Conservation (phyloP, 2,113 vertebrate genomes). For the Pteruthius melanotis region DNA sequence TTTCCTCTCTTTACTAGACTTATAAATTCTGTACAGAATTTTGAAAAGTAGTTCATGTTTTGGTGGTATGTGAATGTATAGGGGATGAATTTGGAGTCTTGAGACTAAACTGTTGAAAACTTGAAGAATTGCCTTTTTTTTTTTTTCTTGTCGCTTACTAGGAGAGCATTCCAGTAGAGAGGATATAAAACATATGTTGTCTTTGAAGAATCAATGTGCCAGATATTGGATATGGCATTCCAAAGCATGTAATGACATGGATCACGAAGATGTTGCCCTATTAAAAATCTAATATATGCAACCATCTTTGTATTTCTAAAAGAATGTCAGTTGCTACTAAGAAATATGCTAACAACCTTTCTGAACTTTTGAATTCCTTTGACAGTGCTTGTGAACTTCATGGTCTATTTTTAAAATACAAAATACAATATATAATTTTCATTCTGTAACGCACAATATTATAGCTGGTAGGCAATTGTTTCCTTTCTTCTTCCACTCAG, state of each 20-base stretch:
- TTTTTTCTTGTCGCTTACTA: not conserved
- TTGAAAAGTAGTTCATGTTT: not conserved
- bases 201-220: conserved; percentile 18
- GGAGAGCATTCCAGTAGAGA: not conserved
- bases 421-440: conserved; percentile 25
- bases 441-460: not conserved
- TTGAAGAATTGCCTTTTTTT: not conserved
- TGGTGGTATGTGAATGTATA: not conserved
- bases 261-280: conserved; percentile 21
- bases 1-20: not conserved
- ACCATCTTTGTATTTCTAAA: conserved; percentile 4
- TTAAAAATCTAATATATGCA: conserved; percentile 39
- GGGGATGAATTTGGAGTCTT: not conserved
- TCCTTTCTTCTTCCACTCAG: conserved; percentile 3
- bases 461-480: conserved; percentile 10
- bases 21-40: not conserved
- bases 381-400: conserved; percentile 31
- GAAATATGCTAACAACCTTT: conserved; percentile 30
- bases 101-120: not conserved
- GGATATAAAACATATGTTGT: not conserved
- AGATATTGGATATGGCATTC: not conserved
- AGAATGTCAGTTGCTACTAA: conserved; percentile 28
- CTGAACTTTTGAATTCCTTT: conserved; percentile 32
- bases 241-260: not conserved
- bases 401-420: not conserved